A percentile compares a stretch with the other conserved stretches of the same genome.
These are phyloP conservation scores for Andrena hattorfiana DNA, from an alignment of 2,888 invertebrate species.

Conservation along the genomic window DNA sequence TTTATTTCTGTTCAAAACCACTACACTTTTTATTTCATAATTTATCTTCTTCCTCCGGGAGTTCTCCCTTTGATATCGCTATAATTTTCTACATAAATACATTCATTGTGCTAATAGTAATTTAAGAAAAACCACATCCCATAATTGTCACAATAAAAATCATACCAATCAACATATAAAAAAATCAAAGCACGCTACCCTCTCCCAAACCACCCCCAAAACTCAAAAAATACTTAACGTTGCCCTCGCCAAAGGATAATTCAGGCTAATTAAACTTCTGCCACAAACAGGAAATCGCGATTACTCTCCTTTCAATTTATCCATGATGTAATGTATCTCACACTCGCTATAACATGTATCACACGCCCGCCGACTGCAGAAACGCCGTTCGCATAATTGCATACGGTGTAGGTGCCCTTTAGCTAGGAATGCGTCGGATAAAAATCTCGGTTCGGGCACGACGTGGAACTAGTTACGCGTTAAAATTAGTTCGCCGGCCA, in stretches of 20 bases:
- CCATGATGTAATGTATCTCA: not conserved
- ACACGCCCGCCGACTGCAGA: not conserved
- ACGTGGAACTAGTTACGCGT: constrained; percentile 49
- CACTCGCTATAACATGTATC: not conserved
- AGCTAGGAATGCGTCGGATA: constrained; percentile 50
- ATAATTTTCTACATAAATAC: not conserved
- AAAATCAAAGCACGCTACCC: too few relatives aligned
- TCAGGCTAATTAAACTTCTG: too few relatives aligned
- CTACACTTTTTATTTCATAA: not conserved
- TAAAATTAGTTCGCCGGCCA: constrained; percentile 43
- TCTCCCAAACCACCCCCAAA: too few relatives aligned
- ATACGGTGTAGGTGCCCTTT: constrained; percentile 53
- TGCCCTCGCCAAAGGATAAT: too few relatives aligned
- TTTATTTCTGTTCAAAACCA: not conserved
- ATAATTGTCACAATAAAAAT: too few relatives aligned
- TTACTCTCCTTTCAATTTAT: not conserved
- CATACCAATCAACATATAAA: too few relatives aligned
- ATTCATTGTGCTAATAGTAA: not conserved
- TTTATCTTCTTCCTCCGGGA: not conserved
- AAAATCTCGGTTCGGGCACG: constrained; percentile 29
- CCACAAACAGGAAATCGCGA: too few relatives aligned
- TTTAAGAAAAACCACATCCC: too few relatives aligned
- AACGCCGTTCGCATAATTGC: constrained; percentile 27
- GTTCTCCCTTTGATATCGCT: not conserved
- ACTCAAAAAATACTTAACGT: too few relatives aligned